These are phyloP conservation scores for Gasterosteus aculeatus DNA, from an alignment of 2,113 vertebrate genomes.

Conservation along the genomic window DNA sequence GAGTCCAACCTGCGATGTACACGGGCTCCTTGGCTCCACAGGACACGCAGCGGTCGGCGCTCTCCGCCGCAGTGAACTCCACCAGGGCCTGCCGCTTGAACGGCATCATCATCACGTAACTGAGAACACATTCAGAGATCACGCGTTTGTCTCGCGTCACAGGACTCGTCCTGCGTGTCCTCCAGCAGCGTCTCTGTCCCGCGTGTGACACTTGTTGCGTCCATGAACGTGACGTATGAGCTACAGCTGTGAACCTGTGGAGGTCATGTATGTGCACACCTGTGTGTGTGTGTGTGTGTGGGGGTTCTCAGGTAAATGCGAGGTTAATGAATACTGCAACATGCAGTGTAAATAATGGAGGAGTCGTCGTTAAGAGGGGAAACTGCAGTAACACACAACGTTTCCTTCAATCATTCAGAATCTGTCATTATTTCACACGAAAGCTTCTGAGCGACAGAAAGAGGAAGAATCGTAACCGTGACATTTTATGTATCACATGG, in stretches of 20 bases:
- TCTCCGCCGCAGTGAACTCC: slow-evolving; percentile 92
- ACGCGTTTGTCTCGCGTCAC: background rate
- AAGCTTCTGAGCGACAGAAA: background rate
- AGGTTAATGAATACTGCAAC: slow-evolving; percentile 43
- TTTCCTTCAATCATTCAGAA: slow-evolving; percentile 35
- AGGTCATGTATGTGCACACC: background rate
- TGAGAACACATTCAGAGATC: slow-evolving; percentile 53
- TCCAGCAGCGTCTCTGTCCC: background rate
- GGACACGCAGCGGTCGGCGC: slow-evolving; percentile 91
- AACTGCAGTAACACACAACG: slow-evolving; percentile 36
- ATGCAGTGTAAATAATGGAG: slow-evolving; percentile 40
- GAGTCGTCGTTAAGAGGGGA: slow-evolving; percentile 28
- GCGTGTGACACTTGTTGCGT: background rate
- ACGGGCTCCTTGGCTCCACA: slow-evolving; percentile 91
- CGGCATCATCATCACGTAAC: slow-evolving; percentile 99
- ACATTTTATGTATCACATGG: background rate
- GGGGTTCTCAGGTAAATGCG: slow-evolving; percentile 5
- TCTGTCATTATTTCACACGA: slow-evolving; percentile 21
- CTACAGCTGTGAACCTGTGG: background rate
- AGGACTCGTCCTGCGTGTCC: background rate
- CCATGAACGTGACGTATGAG: background rate
- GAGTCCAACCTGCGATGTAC: slow-evolving; percentile 84
- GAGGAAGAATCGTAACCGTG: background rate
- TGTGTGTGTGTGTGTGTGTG: background rate
- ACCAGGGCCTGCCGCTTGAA: slow-evolving; percentile 97